Evolutionary conservation across 2,888 invertebrate species (phyloP).

Genomic region (Conistra vaccinii): DNA sequence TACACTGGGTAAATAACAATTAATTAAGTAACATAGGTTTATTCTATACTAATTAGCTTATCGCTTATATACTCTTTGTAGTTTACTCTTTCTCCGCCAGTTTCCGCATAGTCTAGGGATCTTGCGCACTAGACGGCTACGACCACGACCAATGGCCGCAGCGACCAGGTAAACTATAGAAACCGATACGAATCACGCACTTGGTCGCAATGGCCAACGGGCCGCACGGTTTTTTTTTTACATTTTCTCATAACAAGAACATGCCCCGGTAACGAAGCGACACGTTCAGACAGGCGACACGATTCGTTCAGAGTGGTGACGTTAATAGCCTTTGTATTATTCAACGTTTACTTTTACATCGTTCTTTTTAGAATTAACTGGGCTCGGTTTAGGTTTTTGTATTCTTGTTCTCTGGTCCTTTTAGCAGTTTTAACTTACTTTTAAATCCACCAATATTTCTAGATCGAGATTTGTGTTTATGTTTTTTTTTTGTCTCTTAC

Average conservation of each 20-base stretch:
- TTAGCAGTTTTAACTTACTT: not conserved
- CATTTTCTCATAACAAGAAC: constrained; percentile 5
- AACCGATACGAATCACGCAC: too few relatives aligned
- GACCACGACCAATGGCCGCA: too few relatives aligned
- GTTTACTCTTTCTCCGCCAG: not conserved
- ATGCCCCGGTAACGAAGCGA: constrained; percentile 1
- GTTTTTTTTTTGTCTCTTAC: too few relatives aligned
- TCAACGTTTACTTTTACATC: not conserved
- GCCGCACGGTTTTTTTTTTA: not conserved
- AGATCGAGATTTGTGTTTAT: too few relatives aligned
- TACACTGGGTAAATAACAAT: not conserved
- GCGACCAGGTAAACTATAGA: too few relatives aligned
- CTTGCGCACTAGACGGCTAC: too few relatives aligned
- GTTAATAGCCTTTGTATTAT: too few relatives aligned
- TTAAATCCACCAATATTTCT: not conserved
- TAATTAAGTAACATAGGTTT: not conserved
- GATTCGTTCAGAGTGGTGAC: not conserved
- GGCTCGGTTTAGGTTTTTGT: not conserved
- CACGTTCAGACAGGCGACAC: constrained; percentile 1
- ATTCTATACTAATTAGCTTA: too few relatives aligned
- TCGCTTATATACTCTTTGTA: not conserved
- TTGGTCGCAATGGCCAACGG: too few relatives aligned
- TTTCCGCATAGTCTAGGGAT: not conserved
- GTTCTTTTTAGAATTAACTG: not conserved
- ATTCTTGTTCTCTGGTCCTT: not conserved